These are phyloP conservation scores for Hirundichthys speculiger DNA, from an alignment of 2,113 vertebrate species.

Conservation along the genomic window DNA sequence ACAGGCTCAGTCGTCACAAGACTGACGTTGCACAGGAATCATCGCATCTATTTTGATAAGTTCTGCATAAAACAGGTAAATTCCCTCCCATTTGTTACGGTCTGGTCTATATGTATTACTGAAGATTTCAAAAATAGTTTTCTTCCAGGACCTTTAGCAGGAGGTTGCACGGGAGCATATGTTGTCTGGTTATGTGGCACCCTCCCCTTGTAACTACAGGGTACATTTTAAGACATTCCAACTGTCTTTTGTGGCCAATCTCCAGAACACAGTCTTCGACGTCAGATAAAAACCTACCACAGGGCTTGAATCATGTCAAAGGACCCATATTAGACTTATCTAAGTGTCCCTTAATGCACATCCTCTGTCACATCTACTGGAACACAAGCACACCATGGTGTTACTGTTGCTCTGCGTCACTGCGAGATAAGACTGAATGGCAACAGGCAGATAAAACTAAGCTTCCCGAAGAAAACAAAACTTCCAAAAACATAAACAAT, in stretches of 20 bases:
- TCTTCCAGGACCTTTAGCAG: too few species aligned
- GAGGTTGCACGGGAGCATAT: too few species aligned
- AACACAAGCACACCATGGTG: slow-evolving; percentile 10
- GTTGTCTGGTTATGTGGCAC: neutral
- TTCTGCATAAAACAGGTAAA: too few species aligned
- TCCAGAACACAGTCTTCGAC: slow-evolving; percentile 29
- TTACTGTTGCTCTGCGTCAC: slow-evolving; percentile 28
- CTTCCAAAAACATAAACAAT: neutral
- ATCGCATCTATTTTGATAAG: too few species aligned
- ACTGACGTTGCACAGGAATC: too few species aligned
- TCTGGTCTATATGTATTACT: too few species aligned
- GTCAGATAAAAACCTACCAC: slow-evolving; percentile 18
- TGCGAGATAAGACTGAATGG: slow-evolving; percentile 24
- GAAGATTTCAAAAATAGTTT: too few species aligned
- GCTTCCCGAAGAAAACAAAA: slow-evolving; percentile 3
- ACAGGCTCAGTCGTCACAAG: too few species aligned
- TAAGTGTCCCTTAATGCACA: neutral
- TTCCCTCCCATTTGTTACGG: too few species aligned
- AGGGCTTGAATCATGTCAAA: neutral
- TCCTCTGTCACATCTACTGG: neutral
- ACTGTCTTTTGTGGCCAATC: neutral
- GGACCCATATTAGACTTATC: slow-evolving; percentile 14
- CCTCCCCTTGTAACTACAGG: neutral
- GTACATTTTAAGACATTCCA: neutral
- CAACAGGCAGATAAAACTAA: slow-evolving; percentile 17